These are phyloP conservation scores for Drosophila meridionalis DNA, from an alignment of 2,888 invertebrate species.

Conservation along the genomic window DNA sequence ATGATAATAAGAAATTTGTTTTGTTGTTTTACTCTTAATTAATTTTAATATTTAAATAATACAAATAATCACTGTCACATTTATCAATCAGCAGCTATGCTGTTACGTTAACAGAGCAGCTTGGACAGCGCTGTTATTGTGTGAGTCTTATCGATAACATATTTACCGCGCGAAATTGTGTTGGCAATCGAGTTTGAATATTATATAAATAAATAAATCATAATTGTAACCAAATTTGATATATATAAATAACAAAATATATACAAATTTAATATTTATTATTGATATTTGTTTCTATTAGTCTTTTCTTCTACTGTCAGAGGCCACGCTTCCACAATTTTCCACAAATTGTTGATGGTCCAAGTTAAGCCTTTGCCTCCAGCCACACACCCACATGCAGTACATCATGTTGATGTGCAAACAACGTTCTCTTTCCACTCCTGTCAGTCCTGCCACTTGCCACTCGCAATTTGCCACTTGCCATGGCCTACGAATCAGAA, in stretches of 20 bases:
- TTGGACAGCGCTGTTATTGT: background rate
- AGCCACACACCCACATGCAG: background rate
- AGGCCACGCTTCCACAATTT: conserved; percentile 18
- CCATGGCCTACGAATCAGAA: conserved; percentile 61
- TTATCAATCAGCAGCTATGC: background rate
- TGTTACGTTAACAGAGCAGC: conserved; percentile 11
- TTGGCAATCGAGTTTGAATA: conserved; percentile 5
- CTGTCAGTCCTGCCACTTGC: conserved; percentile 4
- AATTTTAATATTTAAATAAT: too few species aligned
- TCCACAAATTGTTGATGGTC: conserved; percentile 41
- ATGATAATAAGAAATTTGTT: too few species aligned
- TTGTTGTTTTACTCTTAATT: background rate
- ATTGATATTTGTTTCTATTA: background rate
- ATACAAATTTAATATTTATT: background rate
- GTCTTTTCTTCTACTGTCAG: background rate
- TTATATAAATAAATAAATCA: background rate
- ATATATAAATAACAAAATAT: background rate
- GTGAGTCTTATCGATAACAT: conserved; percentile 37
- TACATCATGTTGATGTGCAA: conserved; percentile 40
- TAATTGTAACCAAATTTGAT: background rate
- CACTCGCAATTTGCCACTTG: conserved; percentile 11
- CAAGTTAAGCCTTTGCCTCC: conserved; percentile 10
- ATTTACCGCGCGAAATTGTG: conserved; percentile 7
- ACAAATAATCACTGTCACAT: background rate
- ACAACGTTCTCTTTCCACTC: conserved; percentile 24